Conservation (phyloP, 2,113 vertebrate genomes). For the Oenanthe oenanthe region DNA sequence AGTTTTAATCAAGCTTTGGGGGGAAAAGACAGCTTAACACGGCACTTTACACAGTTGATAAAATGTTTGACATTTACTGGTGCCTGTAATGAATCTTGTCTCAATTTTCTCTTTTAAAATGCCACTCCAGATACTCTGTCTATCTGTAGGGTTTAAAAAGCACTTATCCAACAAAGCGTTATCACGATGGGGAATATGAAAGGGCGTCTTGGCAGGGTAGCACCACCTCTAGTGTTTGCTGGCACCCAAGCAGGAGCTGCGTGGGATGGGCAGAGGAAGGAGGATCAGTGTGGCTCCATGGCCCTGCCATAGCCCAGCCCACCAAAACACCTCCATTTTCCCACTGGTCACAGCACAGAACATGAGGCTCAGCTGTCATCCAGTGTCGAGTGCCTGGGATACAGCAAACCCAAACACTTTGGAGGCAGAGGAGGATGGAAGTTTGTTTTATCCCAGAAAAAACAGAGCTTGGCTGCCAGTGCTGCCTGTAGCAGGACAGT, state of each 20-base stretch:
- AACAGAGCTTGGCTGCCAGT: background rate
- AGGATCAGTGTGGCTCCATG: background rate
- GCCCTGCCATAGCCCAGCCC: background rate
- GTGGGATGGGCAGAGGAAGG: background rate
- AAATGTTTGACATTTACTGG: conserved; percentile 76
- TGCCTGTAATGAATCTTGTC: conserved; percentile 63
- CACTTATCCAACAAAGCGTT: conserved; percentile 59
- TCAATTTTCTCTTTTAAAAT: conserved; percentile 67
- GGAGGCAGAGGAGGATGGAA: background rate
- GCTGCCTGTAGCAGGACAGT: background rate
- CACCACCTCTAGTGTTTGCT: background rate
- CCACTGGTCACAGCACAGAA: background rate
- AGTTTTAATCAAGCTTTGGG: conserved; percentile 71
- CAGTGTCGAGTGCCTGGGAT: fast-evolving
- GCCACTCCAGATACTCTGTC: conserved; percentile 70
- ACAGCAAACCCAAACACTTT: background rate
- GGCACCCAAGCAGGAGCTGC: fast-evolving
- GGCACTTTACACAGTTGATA: conserved; percentile 62
- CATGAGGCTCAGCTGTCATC: fast-evolving
- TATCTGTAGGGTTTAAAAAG: conserved; percentile 59
- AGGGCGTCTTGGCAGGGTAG: background rate
- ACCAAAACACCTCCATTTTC: background rate
- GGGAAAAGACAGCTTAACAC: conserved; percentile 53
- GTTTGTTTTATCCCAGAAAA: background rate
- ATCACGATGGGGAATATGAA: conserved; percentile 32